Evolutionary conservation across 2,113 vertebrate genomes (phyloP).

Genomic region (Oenanthe oenanthe): DNA sequence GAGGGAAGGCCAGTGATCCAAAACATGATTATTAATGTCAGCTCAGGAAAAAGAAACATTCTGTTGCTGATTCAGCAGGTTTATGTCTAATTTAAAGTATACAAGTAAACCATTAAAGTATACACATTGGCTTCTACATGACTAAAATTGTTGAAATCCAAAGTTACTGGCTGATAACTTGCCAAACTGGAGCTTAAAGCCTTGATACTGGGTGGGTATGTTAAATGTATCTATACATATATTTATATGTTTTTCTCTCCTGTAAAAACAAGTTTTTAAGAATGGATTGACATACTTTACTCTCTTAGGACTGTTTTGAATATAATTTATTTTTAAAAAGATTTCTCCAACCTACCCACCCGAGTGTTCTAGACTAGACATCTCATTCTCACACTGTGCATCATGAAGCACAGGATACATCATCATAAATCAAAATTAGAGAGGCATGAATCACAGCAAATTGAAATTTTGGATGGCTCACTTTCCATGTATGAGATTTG

Average conservation of each 20-base stretch:
- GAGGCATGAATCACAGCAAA: neutral
- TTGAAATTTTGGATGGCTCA: neutral
- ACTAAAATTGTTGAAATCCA: neutral
- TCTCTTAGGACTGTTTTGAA: neutral
- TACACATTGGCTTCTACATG: neutral
- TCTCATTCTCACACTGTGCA: neutral
- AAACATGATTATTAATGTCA: neutral
- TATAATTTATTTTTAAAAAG: neutral
- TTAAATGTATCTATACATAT: neutral
- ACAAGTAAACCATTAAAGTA: neutral
- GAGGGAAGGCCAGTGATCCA: neutral
- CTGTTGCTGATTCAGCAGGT: neutral
- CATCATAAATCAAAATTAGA: neutral
- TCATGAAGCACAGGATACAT: neutral
- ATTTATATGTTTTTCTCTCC: neutral
- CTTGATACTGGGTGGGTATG: fast-evolving
- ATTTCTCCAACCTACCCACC: neutral
- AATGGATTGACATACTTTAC: neutral
- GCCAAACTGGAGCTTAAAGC: neutral
- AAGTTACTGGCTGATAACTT: neutral
- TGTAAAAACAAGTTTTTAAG: neutral
- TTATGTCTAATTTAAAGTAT: neutral
- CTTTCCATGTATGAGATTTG: neutral
- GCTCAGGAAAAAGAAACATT: neutral
- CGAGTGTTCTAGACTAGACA: neutral